A percentile compares a stretch with the other conserved stretches of the same genome.
Evolutionary conservation across 2,113 vertebrate species (phyloP).

Genomic region (Anolis sagrei): DNA sequence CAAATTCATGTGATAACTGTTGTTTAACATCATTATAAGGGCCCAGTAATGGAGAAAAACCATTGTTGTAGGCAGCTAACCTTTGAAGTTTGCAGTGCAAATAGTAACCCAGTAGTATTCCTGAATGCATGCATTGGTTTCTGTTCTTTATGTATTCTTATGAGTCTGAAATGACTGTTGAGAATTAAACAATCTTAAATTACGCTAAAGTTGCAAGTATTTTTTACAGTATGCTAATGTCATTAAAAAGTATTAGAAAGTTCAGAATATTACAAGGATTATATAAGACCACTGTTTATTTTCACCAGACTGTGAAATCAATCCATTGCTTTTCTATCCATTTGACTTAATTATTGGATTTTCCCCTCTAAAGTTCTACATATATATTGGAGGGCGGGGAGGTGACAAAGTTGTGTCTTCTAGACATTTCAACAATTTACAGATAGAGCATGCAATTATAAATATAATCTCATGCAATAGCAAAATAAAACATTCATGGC

Average conservation of each 20-base stretch:
- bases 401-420: neutral
- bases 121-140: neutral
- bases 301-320: neutral
- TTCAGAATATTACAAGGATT: neutral
- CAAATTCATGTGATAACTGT: neutral
- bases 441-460: neutral
- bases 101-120: slow-evolving; percentile 18
- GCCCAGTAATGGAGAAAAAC: neutral
- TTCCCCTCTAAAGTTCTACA: neutral
- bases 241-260: neutral
- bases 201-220: neutral
- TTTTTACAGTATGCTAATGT: neutral
- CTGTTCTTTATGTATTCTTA: slow-evolving; percentile 14
- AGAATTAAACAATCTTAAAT: neutral
- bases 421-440: neutral
- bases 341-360: neutral
- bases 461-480: neutral
- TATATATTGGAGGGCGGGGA: no score
- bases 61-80: neutral
- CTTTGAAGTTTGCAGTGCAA: neutral
- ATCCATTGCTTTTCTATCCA: neutral
- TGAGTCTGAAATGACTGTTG: slow-evolving; percentile 13
- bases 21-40: neutral
- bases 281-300: neutral
- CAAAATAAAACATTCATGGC: neutral